phyloP scores from a whole-genome alignment of 2,113 vertebrate species.

The Symphodus melops region DNA sequence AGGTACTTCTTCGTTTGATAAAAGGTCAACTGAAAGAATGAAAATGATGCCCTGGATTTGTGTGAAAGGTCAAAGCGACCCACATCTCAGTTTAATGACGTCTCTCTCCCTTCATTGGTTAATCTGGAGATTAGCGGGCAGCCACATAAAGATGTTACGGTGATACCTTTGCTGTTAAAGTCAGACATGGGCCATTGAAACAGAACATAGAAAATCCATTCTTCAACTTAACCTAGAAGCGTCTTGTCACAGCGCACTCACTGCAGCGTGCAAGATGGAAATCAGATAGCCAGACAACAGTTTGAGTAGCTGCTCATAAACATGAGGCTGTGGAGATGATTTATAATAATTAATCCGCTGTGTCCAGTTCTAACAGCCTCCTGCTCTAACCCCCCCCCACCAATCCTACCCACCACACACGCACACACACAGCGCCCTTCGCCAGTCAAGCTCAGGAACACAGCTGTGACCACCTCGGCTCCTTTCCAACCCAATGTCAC shows the following conservation, averaged over 20 bases:
- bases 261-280: conserved; percentile 31
- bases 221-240: conserved; percentile 20
- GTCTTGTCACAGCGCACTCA: background rate
- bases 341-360: conserved; percentile 82
- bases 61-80: conserved; percentile 31
- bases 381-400: conserved; percentile 41
- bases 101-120: conserved; percentile 37
- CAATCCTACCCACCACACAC: conserved; percentile 38
- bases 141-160: conserved; percentile 48
- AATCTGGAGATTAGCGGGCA: conserved; percentile 57
- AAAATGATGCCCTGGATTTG: conserved; percentile 24
- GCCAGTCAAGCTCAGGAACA: conserved; percentile 60
- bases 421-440: conserved; percentile 29
- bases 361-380: conserved; percentile 61
- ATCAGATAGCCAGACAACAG: conserved; percentile 49
- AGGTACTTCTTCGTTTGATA: background rate
- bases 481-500: conserved; percentile 77
- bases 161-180: conserved; percentile 57
- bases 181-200: conserved; percentile 60
- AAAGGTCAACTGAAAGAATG: background rate
- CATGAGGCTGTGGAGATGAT: conserved; percentile 72
- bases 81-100: conserved; percentile 23
- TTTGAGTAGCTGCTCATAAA: conserved; percentile 60
- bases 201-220: conserved; percentile 35
- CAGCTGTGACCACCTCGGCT: conserved; percentile 79